Evolutionary conservation across 30 jellyfish, hydroid and myxozoan species (phyloP), one percentile per base, ranked within the genome.

Genomic region (Pelagia noctiluca): DNA sequence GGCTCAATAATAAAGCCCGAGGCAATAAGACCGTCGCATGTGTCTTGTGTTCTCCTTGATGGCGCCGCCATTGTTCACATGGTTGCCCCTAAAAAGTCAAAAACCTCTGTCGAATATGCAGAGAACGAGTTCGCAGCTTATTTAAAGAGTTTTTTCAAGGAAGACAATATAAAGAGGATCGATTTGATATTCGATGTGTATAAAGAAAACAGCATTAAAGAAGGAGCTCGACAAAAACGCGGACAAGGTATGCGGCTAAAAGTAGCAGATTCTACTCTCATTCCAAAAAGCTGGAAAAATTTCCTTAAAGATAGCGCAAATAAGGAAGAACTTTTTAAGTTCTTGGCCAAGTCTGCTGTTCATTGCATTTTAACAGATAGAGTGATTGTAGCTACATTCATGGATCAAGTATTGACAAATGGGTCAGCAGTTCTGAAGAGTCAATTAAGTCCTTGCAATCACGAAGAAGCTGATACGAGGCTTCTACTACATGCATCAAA

Each of bases 61-160:
- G 78, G 78, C 12, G 78, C 78, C 7, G 78, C 78, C 7, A 11
- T 65, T 65, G 78, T 65, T 65, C 30, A 65, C 54, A 22, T 65
- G 78, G 49, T 65, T 25, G 54, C 60, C 12, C 78, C 78, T 65
- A 31, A 25, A 29, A 35, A 31, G 30, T 25, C 54, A 21, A 65
- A 65, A 65, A 25, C 78, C 11, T 65, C 30, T 31, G 22, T 22
- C 25, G 60, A 65, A 22, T 65, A 65, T 65, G 52, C 52, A 25
- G 24, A 22, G 35, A 35, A 65, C 54, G 54, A 19, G 22, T 65
- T 65, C 30, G 30, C 35, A 11, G 49, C 78, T 22, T 65, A 65
- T 31, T 3, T 65, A 19, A 13, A 11, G 30, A 42, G 57, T 16
- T 42, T 42, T 42, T 42, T 25, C 57, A 16, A 16, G 12, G 35